These are phyloP conservation scores for Eugnorisma glareosa DNA, from an alignment of 2,888 invertebrate species.

Conservation along the genomic window DNA sequence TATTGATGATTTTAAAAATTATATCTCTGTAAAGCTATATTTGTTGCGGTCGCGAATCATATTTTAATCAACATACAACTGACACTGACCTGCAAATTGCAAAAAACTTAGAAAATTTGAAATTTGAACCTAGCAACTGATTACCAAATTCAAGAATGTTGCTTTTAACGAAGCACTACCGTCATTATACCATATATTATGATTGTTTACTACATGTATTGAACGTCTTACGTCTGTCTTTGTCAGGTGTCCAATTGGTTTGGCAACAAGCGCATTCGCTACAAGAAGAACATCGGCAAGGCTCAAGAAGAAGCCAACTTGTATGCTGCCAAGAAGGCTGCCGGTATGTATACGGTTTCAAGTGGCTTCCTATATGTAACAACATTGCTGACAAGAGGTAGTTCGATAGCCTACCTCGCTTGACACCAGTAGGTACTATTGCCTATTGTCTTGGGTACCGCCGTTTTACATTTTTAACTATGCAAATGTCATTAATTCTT, in stretches of 20 bases:
- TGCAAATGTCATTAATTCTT: background rate
- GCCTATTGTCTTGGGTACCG: background rate
- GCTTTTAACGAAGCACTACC: background rate
- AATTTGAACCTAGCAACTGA: background rate
- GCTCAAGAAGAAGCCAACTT: conserved; percentile 99
- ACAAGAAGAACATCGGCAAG: conserved; percentile 99
- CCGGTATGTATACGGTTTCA: conserved; percentile 89
- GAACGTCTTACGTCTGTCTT: background rate
- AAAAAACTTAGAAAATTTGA: background rate
- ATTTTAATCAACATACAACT: no score
- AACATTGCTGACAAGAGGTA: conserved; percentile 7
- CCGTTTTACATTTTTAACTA: background rate
- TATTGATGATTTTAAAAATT: background rate
- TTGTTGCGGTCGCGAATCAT: background rate
- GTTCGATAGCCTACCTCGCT: background rate
- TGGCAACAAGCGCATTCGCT: conserved; percentile 99
- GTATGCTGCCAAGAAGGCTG: conserved; percentile 99
- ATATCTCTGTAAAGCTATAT: background rate
- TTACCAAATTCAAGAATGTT: background rate
- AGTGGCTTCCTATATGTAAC: conserved; percentile 24
- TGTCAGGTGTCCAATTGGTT: conserved; percentile 99
- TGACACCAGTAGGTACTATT: background rate
- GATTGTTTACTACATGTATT: background rate
- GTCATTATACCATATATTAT: no score
- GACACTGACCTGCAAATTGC: background rate